Percentiles rank a stretch among this genome's conserved stretches.
Evolutionary conservation across 2,888 invertebrate genomes (phyloP).

Genomic region (Drosophila subquinaria): DNA sequence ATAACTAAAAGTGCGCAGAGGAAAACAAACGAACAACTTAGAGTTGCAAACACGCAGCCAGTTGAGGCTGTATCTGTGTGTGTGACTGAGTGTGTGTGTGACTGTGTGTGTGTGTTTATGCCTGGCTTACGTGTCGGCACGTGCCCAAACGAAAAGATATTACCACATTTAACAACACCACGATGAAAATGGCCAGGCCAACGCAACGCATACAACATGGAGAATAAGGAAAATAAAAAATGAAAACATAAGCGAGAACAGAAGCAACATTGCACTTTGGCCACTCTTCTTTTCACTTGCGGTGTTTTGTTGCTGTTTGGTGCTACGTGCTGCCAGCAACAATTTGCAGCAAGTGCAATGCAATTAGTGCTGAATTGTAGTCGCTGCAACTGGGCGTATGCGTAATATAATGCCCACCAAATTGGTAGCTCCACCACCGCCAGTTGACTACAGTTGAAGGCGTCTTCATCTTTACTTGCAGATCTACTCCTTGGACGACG

Average conservation of each 20-base stretch:
- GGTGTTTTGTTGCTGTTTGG: slow-evolving; percentile 11
- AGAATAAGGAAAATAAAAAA: slow-evolving; percentile 30
- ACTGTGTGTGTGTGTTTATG: slow-evolving; percentile 9
- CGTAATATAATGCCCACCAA: slow-evolving; percentile 51
- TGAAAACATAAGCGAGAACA: slow-evolving; percentile 33
- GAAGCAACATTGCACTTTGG: slow-evolving; percentile 48
- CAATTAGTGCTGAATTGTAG: slow-evolving; percentile 56
- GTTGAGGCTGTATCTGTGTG: slow-evolving; percentile 19
- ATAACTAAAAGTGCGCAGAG: slow-evolving; percentile 63
- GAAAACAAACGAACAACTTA: slow-evolving; percentile 47
- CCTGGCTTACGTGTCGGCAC: slow-evolving; percentile 62
- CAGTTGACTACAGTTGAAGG: slow-evolving; percentile 3
- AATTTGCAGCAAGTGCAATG: slow-evolving; percentile 49
- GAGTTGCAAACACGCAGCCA: slow-evolving; percentile 37
- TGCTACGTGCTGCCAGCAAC: slow-evolving; percentile 37
- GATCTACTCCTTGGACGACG: slow-evolving; percentile 89
- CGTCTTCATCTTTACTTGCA: slow-evolving; percentile 57
- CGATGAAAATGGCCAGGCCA: slow-evolving; percentile 32
- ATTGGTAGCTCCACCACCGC: slow-evolving; percentile 11
- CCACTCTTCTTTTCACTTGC: slow-evolving; percentile 57
- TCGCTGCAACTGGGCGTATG: slow-evolving; percentile 54
- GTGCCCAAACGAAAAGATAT: slow-evolving; percentile 58
- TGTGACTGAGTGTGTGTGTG: slow-evolving; percentile 6
- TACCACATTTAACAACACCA: slow-evolving; percentile 65
- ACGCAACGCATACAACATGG: slow-evolving; percentile 36